phyloP scores from a whole-genome alignment of 2,113 vertebrate genomes.

The Melanocharis versteri region DNA sequence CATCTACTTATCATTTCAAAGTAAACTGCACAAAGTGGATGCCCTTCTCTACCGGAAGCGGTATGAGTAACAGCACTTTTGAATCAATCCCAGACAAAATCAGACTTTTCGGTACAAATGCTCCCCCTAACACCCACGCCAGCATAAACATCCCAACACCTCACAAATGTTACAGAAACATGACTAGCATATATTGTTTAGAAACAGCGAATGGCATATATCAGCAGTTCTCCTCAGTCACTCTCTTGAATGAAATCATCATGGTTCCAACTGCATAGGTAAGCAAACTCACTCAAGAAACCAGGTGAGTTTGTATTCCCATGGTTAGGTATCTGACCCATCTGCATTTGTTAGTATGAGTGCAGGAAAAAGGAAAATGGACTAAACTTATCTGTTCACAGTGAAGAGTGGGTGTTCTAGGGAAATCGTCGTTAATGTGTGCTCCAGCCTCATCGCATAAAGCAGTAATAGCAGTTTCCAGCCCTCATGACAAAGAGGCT shows the following conservation, averaged over 20 bases:
- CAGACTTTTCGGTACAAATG: background rate
- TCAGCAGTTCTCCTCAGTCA: background rate
- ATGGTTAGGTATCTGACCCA: background rate
- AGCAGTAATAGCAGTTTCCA: background rate
- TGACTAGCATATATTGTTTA: background rate
- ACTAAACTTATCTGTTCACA: background rate
- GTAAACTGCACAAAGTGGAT: constrained; percentile 47
- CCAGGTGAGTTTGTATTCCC: background rate
- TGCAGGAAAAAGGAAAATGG: background rate
- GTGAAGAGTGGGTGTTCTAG: background rate
- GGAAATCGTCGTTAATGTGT: background rate
- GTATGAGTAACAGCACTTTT: background rate
- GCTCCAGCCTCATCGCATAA: rapidly evolving
- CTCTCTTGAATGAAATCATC: background rate
- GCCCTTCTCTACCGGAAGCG: background rate
- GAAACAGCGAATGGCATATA: background rate
- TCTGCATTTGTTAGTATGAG: background rate
- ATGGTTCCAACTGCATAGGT: background rate
- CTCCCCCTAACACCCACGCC: background rate
- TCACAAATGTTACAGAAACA: background rate
- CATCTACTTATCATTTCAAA: constrained; percentile 44
- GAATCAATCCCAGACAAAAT: constrained; percentile 18
- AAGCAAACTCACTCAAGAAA: background rate
- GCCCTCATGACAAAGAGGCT: background rate
- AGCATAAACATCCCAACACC: background rate